A percentile compares a stretch with the other conserved stretches of the same genome.
Evolutionary conservation across 1,140 invertebrate species (phyloP).

Genomic region (Oreohelix idahoensis): DNA sequence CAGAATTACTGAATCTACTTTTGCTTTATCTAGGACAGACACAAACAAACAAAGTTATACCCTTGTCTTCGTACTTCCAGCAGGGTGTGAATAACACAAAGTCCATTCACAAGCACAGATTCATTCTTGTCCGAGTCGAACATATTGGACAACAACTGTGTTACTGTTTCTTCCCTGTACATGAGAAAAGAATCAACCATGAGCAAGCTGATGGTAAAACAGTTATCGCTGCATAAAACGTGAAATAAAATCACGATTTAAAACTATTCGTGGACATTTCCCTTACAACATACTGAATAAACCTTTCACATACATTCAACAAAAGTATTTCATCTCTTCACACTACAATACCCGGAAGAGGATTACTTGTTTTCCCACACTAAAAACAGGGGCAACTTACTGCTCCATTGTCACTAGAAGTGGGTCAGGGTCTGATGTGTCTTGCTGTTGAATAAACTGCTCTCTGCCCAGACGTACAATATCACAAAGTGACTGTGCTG

Average conservation of each 20-base stretch:
- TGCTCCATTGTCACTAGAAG: conserved; percentile 82
- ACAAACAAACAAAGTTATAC: conserved; percentile 49
- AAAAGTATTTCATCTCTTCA: too few species aligned
- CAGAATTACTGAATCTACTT: too few species aligned
- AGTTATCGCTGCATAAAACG: too few species aligned
- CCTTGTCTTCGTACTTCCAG: conserved; percentile 76
- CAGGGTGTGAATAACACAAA: conserved; percentile 84
- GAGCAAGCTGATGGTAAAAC: too few species aligned
- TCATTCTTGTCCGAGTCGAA: conserved; percentile 80
- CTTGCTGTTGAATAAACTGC: conserved; percentile 75
- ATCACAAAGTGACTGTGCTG: conserved; percentile 86
- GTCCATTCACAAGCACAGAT: conserved; percentile 84
- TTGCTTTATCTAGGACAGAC: too few species aligned
- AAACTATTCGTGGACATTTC: too few species aligned
- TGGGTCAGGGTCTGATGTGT: conserved; percentile 79
- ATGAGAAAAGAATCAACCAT: too few species aligned
- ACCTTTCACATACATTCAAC: too few species aligned
- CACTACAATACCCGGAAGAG: too few species aligned
- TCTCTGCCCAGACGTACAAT: conserved; percentile 82
- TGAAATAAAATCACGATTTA: too few species aligned
- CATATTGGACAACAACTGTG: conserved; percentile 82
- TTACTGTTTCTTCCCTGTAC: conserved; percentile 79
- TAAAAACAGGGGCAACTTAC: conserved; percentile 75
- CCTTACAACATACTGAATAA: too few species aligned
- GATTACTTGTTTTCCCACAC: not conserved